Conservation (phyloP, 2,113 vertebrate species). For the Catharus minimus region DNA sequence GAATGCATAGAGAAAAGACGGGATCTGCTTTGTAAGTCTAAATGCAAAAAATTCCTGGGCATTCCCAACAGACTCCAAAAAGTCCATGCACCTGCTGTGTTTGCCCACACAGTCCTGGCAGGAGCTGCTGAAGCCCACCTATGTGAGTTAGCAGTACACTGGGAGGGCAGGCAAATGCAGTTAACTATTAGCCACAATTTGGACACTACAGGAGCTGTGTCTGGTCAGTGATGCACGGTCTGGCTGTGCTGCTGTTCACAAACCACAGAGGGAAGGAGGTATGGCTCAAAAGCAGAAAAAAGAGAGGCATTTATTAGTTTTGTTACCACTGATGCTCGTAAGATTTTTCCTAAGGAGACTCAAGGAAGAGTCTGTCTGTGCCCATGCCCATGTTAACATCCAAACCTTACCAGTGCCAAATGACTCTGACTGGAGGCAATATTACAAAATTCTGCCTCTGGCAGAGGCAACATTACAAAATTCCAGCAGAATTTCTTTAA, state of each 20-base stretch:
- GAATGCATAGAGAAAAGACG: rapidly evolving
- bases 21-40: background rate
- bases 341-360: background rate
- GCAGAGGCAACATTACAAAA: background rate
- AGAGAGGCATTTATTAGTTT: background rate
- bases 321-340: rapidly evolving
- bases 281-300: background rate
- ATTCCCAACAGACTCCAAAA: background rate
- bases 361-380: background rate
- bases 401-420: background rate
- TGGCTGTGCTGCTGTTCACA: background rate
- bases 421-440: background rate
- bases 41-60: background rate
- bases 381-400: background rate
- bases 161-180: background rate
- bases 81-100: background rate
- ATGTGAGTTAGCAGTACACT: rapidly evolving
- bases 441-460: background rate
- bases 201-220: background rate
- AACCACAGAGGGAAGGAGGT: background rate
- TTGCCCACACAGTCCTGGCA: rapidly evolving
- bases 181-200: background rate
- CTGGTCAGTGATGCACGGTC: rapidly evolving
- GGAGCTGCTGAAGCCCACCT: background rate
- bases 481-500: background rate